Percentiles rank a stretch among this genome's conserved stretches.
Evolutionary conservation across 2,888 invertebrate species (phyloP).

Genomic region (Notodonta dromedarius): DNA sequence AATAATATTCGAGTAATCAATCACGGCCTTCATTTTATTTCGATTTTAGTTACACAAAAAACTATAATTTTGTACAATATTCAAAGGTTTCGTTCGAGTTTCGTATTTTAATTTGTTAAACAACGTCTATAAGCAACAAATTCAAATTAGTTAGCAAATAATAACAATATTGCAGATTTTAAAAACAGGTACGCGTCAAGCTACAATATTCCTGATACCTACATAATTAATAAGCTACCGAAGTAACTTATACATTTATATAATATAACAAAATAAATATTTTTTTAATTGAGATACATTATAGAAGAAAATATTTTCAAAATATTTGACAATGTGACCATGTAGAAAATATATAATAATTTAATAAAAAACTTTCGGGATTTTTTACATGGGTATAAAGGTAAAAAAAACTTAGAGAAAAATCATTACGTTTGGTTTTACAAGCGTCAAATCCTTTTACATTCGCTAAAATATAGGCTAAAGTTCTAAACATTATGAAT

Average conservation of each 20-base stretch:
- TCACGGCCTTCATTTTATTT: too few relatives aligned
- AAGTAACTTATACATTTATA: too few relatives aligned
- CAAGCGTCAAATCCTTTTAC: constrained; percentile 11
- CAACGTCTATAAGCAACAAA: not conserved
- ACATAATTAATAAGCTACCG: too few relatives aligned
- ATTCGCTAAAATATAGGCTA: constrained; percentile 19
- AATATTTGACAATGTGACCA: not conserved
- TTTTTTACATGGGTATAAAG: not conserved
- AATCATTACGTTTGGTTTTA: constrained; percentile 2
- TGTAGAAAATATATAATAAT: not conserved
- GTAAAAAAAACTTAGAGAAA: not conserved
- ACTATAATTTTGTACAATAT: too few relatives aligned
- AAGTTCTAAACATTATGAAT: constrained; percentile 31
- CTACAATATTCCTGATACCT: too few relatives aligned
- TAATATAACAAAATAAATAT: not conserved
- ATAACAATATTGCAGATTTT: too few relatives aligned
- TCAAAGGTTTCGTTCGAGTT: not conserved
- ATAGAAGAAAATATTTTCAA: not conserved
- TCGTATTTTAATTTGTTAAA: not conserved
- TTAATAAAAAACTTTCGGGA: not conserved
- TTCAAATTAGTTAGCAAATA: not conserved
- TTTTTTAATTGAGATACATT: not conserved
- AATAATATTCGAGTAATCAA: not conserved
- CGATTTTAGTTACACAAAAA: too few relatives aligned
- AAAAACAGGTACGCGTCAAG: too few relatives aligned